These are phyloP conservation scores for Siderastrea radians DNA, from an alignment of 92 coral and sea anemone species.

Conservation along the genomic window DNA sequence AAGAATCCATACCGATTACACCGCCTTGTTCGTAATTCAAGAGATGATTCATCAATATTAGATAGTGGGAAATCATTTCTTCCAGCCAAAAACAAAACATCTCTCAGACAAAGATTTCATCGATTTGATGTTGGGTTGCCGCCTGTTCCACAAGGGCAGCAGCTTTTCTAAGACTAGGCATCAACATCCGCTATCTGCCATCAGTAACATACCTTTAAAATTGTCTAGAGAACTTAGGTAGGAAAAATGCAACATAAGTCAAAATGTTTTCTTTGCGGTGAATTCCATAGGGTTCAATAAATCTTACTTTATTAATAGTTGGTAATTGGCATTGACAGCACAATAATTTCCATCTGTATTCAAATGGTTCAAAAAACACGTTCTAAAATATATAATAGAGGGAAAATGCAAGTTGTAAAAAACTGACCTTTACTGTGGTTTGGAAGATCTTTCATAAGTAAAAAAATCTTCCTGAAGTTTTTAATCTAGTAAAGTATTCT, in stretches of 20 bases:
- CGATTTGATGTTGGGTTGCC: neutral
- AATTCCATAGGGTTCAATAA: no score
- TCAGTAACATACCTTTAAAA: neutral
- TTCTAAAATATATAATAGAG: no score
- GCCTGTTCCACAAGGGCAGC: neutral
- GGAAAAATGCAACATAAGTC: neutral
- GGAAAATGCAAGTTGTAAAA: no score
- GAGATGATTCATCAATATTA: neutral
- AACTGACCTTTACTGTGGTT: no score
- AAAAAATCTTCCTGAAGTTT: no score
- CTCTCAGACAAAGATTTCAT: neutral
- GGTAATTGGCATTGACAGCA: no score
- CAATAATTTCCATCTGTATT: no score
- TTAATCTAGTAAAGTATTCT: no score
- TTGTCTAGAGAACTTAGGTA: neutral
- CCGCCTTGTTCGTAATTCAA: neutral
- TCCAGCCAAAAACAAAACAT: slow-evolving; percentile 3
- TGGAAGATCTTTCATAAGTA: no score
- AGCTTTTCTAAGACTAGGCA: neutral
- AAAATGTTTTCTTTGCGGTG: no score
- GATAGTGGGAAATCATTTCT: neutral
- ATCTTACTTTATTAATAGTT: no score
- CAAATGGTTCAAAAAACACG: no score
- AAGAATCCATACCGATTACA: neutral
- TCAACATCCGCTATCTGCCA: neutral